These are phyloP conservation scores for Ceratina calcarata DNA, from an alignment of 1,140 invertebrate species.

Conservation along the genomic window DNA sequence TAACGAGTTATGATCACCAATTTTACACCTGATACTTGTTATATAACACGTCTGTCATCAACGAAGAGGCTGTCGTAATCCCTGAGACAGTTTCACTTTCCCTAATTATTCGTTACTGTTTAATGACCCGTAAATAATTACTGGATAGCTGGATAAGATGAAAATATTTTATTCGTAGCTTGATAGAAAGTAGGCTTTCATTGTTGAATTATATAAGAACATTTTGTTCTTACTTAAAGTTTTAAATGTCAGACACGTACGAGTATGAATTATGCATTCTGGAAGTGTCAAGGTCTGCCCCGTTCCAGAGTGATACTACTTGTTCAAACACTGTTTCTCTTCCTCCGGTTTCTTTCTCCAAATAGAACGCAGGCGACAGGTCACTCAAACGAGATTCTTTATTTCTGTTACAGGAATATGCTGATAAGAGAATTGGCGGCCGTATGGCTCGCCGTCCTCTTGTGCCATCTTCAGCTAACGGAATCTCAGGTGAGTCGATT, in stretches of 20 bases:
- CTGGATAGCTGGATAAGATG: background rate
- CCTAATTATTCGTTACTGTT: background rate
- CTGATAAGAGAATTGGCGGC: constrained; percentile 81
- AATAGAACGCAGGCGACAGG: background rate
- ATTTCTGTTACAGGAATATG: constrained; percentile 80
- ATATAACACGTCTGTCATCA: background rate
- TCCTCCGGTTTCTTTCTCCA: background rate
- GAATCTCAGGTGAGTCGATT: constrained; percentile 78
- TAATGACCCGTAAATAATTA: background rate
- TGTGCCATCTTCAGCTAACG: constrained; percentile 80
- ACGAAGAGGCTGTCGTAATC: background rate
- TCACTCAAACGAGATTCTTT: constrained; percentile 20
- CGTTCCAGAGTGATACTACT: too few species aligned
- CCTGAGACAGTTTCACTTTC: constrained; percentile 23
- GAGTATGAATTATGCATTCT: background rate
- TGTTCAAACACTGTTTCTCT: background rate
- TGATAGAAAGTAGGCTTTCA: background rate
- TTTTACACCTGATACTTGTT: background rate
- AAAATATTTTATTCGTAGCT: background rate
- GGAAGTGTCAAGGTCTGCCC: constrained; percentile 5
- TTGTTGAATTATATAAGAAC: too few species aligned
- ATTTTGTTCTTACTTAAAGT: too few species aligned
- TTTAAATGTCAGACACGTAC: background rate
- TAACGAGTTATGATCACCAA: background rate
- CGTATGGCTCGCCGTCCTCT: constrained; percentile 80